Evolutionary conservation across 2,888 invertebrate genomes (phyloP).

Genomic region (Cephonodes hylas): DNA sequence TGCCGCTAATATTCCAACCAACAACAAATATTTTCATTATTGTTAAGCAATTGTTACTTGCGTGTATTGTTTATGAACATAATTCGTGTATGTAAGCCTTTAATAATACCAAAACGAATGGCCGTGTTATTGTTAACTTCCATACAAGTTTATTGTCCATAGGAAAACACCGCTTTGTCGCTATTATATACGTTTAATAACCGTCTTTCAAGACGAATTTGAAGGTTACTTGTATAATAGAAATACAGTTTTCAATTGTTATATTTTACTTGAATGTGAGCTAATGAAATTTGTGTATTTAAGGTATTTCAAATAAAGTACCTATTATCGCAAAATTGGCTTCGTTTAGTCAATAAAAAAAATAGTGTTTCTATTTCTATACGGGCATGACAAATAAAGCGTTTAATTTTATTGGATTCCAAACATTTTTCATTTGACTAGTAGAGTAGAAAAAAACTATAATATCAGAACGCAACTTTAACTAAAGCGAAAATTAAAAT

Average conservation of each 20-base stretch:
- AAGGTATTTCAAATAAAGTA: not conserved
- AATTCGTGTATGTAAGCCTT: not conserved
- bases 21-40: not conserved
- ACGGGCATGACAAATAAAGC: no score
- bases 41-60: not conserved
- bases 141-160: not conserved
- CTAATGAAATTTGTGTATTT: not conserved
- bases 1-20: not conserved
- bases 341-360: no score
- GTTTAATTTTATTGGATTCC: no score
- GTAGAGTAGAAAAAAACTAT: no score
- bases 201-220: not conserved
- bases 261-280: not conserved
- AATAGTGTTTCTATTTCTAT: no score
- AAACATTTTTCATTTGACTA: no score
- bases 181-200: conserved; percentile 2
- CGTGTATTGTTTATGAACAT: not conserved
- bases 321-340: no score
- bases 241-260: not conserved
- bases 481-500: no score
- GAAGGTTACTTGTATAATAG: not conserved
- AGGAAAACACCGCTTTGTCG: not conserved
- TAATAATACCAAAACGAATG: not conserved
- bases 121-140: not conserved
- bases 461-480: no score